Base-by-base conservation (phyloP, 1,140 invertebrate species). In the Drosophila subobscura region DNA sequence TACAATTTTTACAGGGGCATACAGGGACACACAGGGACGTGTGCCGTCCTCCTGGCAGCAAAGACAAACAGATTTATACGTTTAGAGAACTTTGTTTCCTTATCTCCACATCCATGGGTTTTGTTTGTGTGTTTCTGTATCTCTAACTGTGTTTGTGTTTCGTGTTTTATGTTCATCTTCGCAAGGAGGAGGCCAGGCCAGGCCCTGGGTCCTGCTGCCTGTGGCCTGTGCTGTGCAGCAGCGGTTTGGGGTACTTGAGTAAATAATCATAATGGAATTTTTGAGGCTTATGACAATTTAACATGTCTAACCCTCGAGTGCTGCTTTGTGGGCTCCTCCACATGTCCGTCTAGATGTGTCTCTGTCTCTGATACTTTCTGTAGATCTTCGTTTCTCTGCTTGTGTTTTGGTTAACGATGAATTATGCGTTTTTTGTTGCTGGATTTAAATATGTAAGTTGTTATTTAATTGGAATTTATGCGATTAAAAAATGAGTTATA, bases 201-300 rank as follows among this genome's bases (percentile, higher is more conserved):
- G 33, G 8, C 29, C 7, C 29, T 10, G 29, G 3, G 29, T 33
- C 29, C 7, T 10, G 7, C 29, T 0, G 29, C 29, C 29, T 33
- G 33, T 4, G 8, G 10, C 33, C 14, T 53, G 10, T 10, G 42
- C 1, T 40, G 33, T 22, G 14, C 29, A 37, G 7, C 5, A 37
- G 49, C 6, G 22, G 40, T 33, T 52, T 49, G 54, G 58, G 61
- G 58, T 42, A 74, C 83, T 77, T 86, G 78, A 75, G 81, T 81
- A 85, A 88, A 85, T 85, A 85, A 86, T 85, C 73, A 86, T 88
- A 85, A 85, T 85, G 81, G 83, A 86, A 86, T 86, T 86, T 88
- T 81, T 86, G 81, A 86, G 83, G 81, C 83, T 86, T 88, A 75
- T 70, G 83, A 77, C 77, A 86, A 81, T 81, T 80, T 75, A 86